These are phyloP conservation scores for Dreissena rostriformis DNA, from an alignment of 1,140 invertebrate species.

Conservation along the genomic window DNA sequence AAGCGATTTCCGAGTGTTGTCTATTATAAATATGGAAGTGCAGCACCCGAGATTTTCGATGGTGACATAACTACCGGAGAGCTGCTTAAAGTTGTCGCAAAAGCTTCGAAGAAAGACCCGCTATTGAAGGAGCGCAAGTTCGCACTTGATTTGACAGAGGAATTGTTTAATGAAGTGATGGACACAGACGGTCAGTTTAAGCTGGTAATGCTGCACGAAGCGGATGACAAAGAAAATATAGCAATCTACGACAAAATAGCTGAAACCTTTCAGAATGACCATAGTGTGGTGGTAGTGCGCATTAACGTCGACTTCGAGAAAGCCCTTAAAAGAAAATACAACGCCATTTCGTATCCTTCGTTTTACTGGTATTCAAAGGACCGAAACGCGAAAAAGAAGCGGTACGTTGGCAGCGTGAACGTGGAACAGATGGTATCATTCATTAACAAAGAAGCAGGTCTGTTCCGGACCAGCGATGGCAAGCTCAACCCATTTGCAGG, in stretches of 20 bases:
- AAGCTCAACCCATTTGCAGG: constrained; percentile 44
- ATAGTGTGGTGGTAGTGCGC: constrained; percentile 26
- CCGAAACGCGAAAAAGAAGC: constrained; percentile 13
- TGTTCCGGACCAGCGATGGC: constrained; percentile 40
- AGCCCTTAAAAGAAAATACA: constrained; percentile 14
- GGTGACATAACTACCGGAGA: constrained; percentile 39
- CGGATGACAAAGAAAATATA: constrained; percentile 24
- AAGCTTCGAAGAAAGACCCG: constrained; percentile 40
- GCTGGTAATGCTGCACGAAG: constrained; percentile 47
- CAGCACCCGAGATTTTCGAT: constrained; percentile 31
- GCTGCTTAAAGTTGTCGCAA: constrained; percentile 29
- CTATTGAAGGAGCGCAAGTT: constrained; percentile 10
- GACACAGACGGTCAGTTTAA: constrained; percentile 20
- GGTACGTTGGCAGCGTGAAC: constrained; percentile 29
- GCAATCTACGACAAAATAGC: constrained; percentile 39
- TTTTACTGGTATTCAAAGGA: constrained; percentile 53
- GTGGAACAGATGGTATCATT: constrained; percentile 40
- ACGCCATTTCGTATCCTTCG: constrained; percentile 18
- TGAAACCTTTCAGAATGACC: constrained; percentile 47
- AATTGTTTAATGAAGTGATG: constrained; percentile 36
- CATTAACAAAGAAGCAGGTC: constrained; percentile 32
- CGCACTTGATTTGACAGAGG: constrained; percentile 18
- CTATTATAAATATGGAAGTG: constrained; percentile 57
- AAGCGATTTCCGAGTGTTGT: constrained; percentile 47
- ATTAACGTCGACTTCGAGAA: constrained; percentile 43